phyloP scores from a whole-genome alignment of 1,140 invertebrate genomes.

The Meloidogyne chitwoodi region DNA sequence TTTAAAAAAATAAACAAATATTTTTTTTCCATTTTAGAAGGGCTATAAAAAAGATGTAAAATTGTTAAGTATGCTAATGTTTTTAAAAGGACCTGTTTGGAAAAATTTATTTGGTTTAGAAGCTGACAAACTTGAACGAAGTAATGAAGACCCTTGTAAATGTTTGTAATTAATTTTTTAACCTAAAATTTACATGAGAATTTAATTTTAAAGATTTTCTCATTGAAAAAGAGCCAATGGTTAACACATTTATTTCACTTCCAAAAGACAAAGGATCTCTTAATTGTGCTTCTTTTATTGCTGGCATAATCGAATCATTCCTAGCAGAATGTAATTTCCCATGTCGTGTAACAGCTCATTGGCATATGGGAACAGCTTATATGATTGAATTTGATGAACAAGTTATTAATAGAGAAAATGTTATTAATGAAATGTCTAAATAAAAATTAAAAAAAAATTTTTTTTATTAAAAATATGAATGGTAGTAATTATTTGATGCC shows the following conservation, averaged over 20 bases:
- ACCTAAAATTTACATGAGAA: too few species aligned
- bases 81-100: slow-evolving; percentile 93
- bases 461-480: neutral
- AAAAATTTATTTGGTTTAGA: slow-evolving; percentile 95
- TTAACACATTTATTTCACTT: slow-evolving; percentile 94
- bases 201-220: slow-evolving; percentile 77
- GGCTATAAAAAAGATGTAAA: slow-evolving; percentile 91
- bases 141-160: slow-evolving; percentile 92
- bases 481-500: too few species aligned
- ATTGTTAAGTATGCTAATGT: slow-evolving; percentile 85
- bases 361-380: slow-evolving; percentile 98
- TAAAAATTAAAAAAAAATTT: neutral
- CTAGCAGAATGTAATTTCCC: slow-evolving; percentile 67
- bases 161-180: slow-evolving; percentile 62
- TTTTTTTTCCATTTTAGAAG: slow-evolving; percentile 64
- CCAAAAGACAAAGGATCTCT: slow-evolving; percentile 93
- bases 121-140: slow-evolving; percentile 95
- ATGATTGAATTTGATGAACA: slow-evolving; percentile 97
- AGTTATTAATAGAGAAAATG: slow-evolving; percentile 83
- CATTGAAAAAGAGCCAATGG: slow-evolving; percentile 93
- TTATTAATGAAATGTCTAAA: neutral
- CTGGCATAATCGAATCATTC: slow-evolving; percentile 93
- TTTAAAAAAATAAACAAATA: neutral
- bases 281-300: slow-evolving; percentile 96
- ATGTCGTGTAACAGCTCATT: slow-evolving; percentile 70